Percentiles rank a stretch among this genome's conserved stretches.
Evolutionary conservation across 2,888 invertebrate genomes (phyloP).

Genomic region (Lepidochitona cinerea): DNA sequence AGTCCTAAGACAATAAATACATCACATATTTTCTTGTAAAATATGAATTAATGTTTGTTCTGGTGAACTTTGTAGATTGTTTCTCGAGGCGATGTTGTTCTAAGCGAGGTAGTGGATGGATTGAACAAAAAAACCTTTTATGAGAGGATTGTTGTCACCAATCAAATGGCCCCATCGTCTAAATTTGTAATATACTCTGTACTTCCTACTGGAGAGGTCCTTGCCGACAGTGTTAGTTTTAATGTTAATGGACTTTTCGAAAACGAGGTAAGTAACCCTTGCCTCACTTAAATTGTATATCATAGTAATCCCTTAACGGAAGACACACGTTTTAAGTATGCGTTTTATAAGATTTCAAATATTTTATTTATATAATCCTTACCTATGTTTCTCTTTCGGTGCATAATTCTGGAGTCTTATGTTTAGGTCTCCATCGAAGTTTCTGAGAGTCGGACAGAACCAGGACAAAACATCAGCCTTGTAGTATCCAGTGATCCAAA

Average conservation of each 20-base stretch:
- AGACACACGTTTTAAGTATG: too few species aligned
- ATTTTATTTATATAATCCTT: too few species aligned
- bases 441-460: slow-evolving; percentile 77
- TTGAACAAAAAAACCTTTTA: slow-evolving; percentile 14
- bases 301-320: too few species aligned
- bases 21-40: too few species aligned
- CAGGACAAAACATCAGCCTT: slow-evolving; percentile 83
- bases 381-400: too few species aligned
- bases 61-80: slow-evolving; percentile 47
- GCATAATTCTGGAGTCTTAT: not conserved
- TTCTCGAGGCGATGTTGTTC: slow-evolving; percentile 51
- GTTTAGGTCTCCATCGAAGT: slow-evolving; percentile 75
- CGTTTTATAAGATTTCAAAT: too few species aligned
- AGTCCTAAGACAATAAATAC: too few species aligned
- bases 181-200: slow-evolving; percentile 86
- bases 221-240: slow-evolving; percentile 88
- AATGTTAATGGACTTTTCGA: slow-evolving; percentile 83
- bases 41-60: too few species aligned
- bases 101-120: slow-evolving; percentile 39
- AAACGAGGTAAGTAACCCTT: slow-evolving; percentile 73
- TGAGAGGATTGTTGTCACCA: slow-evolving; percentile 77
- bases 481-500: slow-evolving; percentile 85
- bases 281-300: too few species aligned
- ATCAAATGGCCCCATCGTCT: slow-evolving; percentile 78
- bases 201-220: slow-evolving; percentile 73